phyloP scores from a whole-genome alignment of 2,888 invertebrate genomes.

The Argynnis bischoffii region DNA sequence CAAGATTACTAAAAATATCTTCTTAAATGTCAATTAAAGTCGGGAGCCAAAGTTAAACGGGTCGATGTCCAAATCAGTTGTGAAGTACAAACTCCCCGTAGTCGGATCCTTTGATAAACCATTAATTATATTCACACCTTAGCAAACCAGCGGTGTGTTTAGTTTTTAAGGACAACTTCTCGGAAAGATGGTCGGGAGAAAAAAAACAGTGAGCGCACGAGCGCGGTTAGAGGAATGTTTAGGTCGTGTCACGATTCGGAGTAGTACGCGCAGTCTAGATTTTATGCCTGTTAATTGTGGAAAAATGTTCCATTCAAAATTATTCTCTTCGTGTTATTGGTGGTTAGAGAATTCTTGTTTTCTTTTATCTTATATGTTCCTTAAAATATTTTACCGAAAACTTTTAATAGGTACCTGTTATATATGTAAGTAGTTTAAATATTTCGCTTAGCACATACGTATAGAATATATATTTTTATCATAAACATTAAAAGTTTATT shows the following conservation, averaged over 20 bases:
- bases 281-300: slow-evolving; percentile 16
- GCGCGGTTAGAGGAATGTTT: slow-evolving; percentile 45
- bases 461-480: no score
- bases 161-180: slow-evolving; percentile 64
- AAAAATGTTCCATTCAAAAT: slow-evolving; percentile 11
- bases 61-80: slow-evolving; percentile 27
- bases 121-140: slow-evolving; percentile 81
- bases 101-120: slow-evolving; percentile 67
- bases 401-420: no score
- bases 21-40: slow-evolving; percentile 24
- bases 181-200: slow-evolving; percentile 64
- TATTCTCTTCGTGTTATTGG: not conserved
- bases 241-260: slow-evolving; percentile 31
- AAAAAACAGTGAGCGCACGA: slow-evolving; percentile 68
- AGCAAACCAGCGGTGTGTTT: slow-evolving; percentile 51
- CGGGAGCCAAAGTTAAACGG: slow-evolving; percentile 27
- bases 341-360: not conserved
- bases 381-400: no score
- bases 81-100: slow-evolving; percentile 17
- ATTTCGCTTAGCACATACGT: no score
- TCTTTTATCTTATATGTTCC: not conserved
- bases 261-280: slow-evolving; percentile 26
- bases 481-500: no score
- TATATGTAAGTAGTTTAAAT: no score
- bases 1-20: slow-evolving; percentile 18